A percentile compares a stretch with the other conserved stretches of the same genome.
phyloP scores from a whole-genome alignment of 2,888 invertebrate genomes.

The Branchipolynoe longqiensis region DNA sequence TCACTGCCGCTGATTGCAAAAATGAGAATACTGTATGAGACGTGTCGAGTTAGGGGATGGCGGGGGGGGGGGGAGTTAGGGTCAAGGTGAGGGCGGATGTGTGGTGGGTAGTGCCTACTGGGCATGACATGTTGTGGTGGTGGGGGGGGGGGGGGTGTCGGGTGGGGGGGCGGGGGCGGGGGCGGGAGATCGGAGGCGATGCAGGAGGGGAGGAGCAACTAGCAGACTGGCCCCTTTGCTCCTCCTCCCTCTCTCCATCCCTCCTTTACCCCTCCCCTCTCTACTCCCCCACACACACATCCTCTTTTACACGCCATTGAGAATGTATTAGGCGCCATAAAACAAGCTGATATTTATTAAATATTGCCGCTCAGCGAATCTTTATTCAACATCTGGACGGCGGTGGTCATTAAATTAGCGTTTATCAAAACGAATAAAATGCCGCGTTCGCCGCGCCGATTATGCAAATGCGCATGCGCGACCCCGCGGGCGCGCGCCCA shows the following conservation, averaged over 20 bases:
- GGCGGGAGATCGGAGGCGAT: background rate
- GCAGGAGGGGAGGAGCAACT: too few species aligned
- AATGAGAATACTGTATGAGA: too few species aligned
- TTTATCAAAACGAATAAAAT: conserved; percentile 57
- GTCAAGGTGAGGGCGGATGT: too few species aligned
- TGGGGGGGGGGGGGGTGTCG: background rate
- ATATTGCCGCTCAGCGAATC: conserved; percentile 51
- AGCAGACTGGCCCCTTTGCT: too few species aligned
- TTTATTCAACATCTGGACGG: conserved; percentile 62
- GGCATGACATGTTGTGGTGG: too few species aligned
- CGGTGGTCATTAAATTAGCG: conserved; percentile 58
- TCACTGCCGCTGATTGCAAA: too few species aligned
- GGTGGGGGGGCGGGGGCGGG: background rate
- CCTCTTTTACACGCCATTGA: conserved; percentile 18
- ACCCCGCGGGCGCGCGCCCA: background rate
- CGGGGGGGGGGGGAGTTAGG: too few species aligned
- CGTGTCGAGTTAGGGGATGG: too few species aligned
- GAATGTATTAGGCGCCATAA: conserved; percentile 46
- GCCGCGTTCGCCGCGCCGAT: background rate
- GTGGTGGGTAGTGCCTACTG: too few species aligned
- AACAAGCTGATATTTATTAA: conserved; percentile 59
- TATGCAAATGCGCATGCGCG: conserved; percentile 50
- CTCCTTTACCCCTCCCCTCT: background rate
- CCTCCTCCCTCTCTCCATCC: background rate
- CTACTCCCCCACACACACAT: background rate